These are phyloP conservation scores for Epinephelus lanceolatus DNA, from an alignment of 2,113 vertebrate species.

Conservation along the genomic window DNA sequence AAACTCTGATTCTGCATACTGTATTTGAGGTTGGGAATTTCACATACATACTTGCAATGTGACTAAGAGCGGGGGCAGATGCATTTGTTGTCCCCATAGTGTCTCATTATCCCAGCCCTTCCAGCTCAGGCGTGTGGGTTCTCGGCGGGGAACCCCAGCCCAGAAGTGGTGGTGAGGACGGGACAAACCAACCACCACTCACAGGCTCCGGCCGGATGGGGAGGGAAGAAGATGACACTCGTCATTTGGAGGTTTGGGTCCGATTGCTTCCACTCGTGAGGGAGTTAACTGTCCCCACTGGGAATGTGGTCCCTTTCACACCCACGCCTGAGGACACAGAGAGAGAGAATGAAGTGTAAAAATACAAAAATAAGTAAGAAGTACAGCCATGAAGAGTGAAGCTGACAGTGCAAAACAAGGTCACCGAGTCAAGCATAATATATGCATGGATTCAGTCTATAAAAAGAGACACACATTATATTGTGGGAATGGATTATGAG, in stretches of 20 bases:
- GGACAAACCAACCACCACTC: slow-evolving; percentile 70
- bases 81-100: slow-evolving; percentile 66
- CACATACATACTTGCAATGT: slow-evolving; percentile 54
- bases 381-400: slow-evolving; percentile 25
- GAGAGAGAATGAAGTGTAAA: slow-evolving; percentile 44
- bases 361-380: slow-evolving; percentile 55
- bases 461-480: slow-evolving; percentile 42
- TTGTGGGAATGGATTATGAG: slow-evolving; percentile 34
- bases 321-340: slow-evolving; percentile 57
- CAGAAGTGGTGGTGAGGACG: slow-evolving; percentile 68
- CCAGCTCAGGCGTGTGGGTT: slow-evolving; percentile 65
- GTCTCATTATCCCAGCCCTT: slow-evolving; percentile 72
- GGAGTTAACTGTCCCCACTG: slow-evolving; percentile 65
- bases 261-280: slow-evolving; percentile 70
- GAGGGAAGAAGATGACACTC: slow-evolving; percentile 69
- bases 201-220: slow-evolving; percentile 68
- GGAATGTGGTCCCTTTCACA: slow-evolving; percentile 69
- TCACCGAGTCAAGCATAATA: slow-evolving; percentile 32
- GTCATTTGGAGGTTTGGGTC: slow-evolving; percentile 77
- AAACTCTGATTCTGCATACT: slow-evolving; percentile 48
- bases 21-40: slow-evolving; percentile 69
- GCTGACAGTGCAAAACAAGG: slow-evolving; percentile 42
- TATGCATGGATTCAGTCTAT: slow-evolving; percentile 39
- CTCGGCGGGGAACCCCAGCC: slow-evolving; percentile 65
- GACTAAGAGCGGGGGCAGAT: slow-evolving; percentile 51